Base-by-base conservation (phyloP, 2,888 invertebrate genomes). In the Drosophila tanythrix region DNA sequence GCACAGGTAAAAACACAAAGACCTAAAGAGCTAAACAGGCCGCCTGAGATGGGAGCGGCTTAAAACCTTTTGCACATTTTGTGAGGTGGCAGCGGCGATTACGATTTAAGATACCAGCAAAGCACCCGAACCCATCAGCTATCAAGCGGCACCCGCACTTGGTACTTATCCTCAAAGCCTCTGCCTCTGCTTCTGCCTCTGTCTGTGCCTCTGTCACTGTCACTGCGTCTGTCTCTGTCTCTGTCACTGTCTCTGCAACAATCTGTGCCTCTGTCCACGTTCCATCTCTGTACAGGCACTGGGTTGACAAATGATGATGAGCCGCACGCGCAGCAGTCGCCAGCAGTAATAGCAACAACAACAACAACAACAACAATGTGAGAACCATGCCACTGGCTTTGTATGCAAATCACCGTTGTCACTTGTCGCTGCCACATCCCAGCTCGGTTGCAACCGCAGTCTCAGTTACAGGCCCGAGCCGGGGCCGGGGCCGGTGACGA, bases 341-440 rank as follows among this genome's bases (percentile, higher is more conserved):
- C 29, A 29, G 51, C n/a, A 29, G 51, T 29, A 64, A 21, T 46
- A 38, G 38, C 18, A 38, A 38, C 18, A 38, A 38, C 38, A 38
- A 38, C 8, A 46, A 15, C 43, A 55, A 25, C 62, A 62, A 56
- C 43, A 67, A 46, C 40, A 56, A 51, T 52, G 40, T 46, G 46
- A 63, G 66, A 71, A 69, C 52, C 70, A 58, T 76, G 64, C 52
- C 56, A 64, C 59, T 77, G 75, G 75, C 75, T 71, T 80, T 80
- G 82, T 78, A 81, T 81, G 82, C 82, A 82, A 82, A 82, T 78
- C 80, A 61, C 82, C 62, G 79, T 71, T 82, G 80, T 79, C 82
- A 81, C 80, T 79, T 79, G 68, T 72, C 79, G 66, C 66, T 43
- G 74, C 64, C 70, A 55, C 67, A 67, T 46, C 53, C 59, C 69